A percentile compares a stretch with the other conserved stretches of the same genome.
Conservation (phyloP, 2,113 vertebrate genomes). For the Zosterops pallidus region DNA sequence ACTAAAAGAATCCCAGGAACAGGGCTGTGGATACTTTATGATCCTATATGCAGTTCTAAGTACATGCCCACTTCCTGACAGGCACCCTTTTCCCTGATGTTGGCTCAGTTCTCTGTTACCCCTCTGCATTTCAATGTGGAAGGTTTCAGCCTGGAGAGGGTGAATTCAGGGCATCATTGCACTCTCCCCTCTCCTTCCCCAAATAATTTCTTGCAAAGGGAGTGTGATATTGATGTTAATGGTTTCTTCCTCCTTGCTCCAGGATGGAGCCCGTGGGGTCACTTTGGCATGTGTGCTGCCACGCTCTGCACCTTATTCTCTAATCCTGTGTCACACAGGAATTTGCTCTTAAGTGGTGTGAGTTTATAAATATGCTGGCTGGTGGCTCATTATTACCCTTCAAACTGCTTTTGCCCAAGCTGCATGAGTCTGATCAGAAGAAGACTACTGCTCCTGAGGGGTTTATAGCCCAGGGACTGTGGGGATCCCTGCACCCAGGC, state of each 20-base stretch:
- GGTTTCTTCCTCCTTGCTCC: not conserved
- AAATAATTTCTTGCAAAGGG: not conserved
- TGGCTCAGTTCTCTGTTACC: not conserved
- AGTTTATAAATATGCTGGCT: not conserved
- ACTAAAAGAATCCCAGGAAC: not conserved
- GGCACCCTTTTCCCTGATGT: not conserved
- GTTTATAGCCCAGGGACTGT: not conserved
- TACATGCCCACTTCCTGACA: not conserved
- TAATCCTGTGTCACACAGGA: not conserved
- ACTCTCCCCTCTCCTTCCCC: not conserved
- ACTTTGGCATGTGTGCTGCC: not conserved
- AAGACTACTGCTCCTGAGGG: not conserved
- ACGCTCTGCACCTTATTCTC: accelerated
- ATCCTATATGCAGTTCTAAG: not conserved
- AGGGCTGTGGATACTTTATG: not conserved
- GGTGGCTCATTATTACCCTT: not conserved
- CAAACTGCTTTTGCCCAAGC: not conserved
- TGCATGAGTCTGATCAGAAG: not conserved
- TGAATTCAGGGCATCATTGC: not conserved
- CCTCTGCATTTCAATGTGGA: not conserved
- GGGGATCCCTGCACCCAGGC: accelerated
- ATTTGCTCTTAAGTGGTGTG: not conserved
- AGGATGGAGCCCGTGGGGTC: accelerated
- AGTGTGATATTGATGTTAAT: not conserved
- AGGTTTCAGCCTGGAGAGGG: not conserved